Conservation (phyloP, 2,797 vertebrate genomes). For the Tauraco hartlaubi region DNA sequence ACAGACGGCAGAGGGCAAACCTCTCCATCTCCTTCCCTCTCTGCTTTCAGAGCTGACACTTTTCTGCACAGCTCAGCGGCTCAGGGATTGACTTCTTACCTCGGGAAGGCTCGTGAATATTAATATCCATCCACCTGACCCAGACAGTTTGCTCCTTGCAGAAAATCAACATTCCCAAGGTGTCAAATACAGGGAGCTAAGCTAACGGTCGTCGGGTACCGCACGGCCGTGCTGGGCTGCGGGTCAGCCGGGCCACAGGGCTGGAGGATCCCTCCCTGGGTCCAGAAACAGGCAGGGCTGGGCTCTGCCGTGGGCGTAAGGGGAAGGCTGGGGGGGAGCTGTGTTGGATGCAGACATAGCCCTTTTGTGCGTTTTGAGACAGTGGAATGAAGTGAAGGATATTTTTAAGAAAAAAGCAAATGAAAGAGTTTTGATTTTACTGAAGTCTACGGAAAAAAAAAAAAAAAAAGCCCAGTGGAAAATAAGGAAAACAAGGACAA, state of each 20-base stretch:
- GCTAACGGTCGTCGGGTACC: background rate
- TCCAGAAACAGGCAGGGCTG: background rate
- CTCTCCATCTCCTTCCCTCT: background rate
- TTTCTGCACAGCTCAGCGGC: background rate
- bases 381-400: background rate
- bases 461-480: background rate
- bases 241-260: background rate
- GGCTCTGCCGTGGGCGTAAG: background rate
- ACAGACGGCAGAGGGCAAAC: background rate
- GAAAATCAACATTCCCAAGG: background rate
- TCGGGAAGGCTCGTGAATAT: constrained; percentile 17
- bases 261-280: background rate
- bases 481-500: constrained; percentile 1
- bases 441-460: background rate
- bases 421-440: background rate
- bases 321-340: background rate
- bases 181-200: background rate
- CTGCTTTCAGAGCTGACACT: background rate
- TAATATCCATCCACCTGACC: background rate
- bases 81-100: constrained; percentile 20
- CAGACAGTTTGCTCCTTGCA: background rate
- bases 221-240: accelerated
- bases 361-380: background rate
- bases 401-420: background rate
- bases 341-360: background rate